Conservation (phyloP, 2,797 vertebrate genomes). For the Phoeniculus purpureus region DNA sequence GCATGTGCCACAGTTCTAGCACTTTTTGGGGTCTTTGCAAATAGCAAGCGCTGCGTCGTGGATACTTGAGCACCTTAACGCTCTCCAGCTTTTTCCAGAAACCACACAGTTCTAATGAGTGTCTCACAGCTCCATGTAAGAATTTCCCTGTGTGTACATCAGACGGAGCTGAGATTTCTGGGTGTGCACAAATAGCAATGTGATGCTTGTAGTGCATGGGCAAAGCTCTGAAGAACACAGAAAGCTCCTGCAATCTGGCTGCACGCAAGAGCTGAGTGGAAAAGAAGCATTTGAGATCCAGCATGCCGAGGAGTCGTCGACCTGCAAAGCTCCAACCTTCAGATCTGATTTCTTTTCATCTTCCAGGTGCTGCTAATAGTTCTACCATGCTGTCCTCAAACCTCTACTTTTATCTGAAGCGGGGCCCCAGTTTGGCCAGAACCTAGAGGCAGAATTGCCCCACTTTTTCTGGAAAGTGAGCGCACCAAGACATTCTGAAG, state of each 20-base stretch:
- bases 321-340: not conserved
- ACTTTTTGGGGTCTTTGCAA: not conserved
- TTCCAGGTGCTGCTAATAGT: not conserved
- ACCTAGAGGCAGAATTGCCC: not conserved
- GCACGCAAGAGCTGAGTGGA: not conserved
- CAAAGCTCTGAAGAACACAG: not conserved
- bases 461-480: not conserved
- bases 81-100: not conserved
- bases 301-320: not conserved
- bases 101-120: not conserved
- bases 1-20: not conserved
- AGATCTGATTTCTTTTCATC: not conserved
- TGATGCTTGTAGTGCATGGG: not conserved
- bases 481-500: not conserved
- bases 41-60: constrained; percentile 31
- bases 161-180: not conserved
- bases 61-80: not conserved
- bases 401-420: not conserved
- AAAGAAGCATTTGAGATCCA: not conserved
- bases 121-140: fast-evolving
- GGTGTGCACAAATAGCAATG: not conserved
- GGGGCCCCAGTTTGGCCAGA: not conserved
- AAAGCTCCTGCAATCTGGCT: not conserved
- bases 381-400: not conserved
- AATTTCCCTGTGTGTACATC: not conserved